Conservation (phyloP, 1,140 invertebrate genomes). For the Drosophila willistoni region DNA sequence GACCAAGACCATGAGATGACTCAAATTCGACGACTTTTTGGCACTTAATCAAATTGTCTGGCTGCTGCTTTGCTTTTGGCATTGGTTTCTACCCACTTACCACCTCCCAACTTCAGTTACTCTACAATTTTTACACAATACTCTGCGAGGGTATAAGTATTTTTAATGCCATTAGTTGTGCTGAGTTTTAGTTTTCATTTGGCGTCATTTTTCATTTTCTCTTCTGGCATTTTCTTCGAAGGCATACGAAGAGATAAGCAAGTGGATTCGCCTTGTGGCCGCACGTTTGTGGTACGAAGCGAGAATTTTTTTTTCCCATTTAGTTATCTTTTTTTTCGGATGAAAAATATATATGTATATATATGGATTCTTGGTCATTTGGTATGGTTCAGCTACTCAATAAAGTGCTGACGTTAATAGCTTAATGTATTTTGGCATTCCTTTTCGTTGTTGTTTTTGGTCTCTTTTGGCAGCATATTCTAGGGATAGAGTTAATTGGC, state of each 20-base stretch:
- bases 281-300: constrained; percentile 31
- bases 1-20: constrained; percentile 10
- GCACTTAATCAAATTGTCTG: constrained; percentile 72
- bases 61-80: constrained; percentile 43
- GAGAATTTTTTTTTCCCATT: constrained; percentile 5
- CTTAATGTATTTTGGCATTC: constrained; percentile 20
- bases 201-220: constrained; percentile 68
- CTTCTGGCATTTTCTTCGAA: constrained; percentile 36
- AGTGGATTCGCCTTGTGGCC: constrained; percentile 45
- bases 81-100: constrained; percentile 27
- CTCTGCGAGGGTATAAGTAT: neutral
- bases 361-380: constrained; percentile 3
- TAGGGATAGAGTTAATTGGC: constrained; percentile 39
- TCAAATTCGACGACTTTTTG: constrained; percentile 36
- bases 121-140: neutral
- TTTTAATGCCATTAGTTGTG: constrained; percentile 63
- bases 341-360: neutral
- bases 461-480: neutral
- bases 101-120: constrained; percentile 1
- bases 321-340: neutral
- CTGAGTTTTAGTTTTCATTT: constrained; percentile 50
- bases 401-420: constrained; percentile 15
- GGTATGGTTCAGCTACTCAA: constrained; percentile 14
- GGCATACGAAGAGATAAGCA: constrained; percentile 51
- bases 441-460: neutral